Conservation (phyloP, 2,888 invertebrate genomes). For the Cosmopolites sordidus region DNA sequence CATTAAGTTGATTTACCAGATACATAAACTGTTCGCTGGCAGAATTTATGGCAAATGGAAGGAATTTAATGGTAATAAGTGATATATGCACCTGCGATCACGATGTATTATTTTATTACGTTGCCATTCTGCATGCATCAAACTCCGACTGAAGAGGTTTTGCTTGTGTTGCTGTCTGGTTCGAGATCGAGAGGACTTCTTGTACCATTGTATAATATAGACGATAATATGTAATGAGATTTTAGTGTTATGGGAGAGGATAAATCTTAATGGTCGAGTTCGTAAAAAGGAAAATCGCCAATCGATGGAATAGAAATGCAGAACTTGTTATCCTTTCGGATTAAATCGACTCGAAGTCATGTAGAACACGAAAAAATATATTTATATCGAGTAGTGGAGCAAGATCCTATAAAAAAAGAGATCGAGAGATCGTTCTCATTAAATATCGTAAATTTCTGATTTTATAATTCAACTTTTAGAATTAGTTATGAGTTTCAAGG, state of each 20-base stretch:
- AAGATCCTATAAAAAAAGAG: no score
- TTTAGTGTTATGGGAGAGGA: constrained; percentile 21
- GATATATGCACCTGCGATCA: constrained; percentile 39
- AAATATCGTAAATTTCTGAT: no score
- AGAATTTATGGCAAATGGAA: constrained; percentile 37
- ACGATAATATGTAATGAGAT: constrained; percentile 15
- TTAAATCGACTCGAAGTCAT: no score
- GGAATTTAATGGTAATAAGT: constrained; percentile 42
- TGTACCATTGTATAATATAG: constrained; percentile 18
- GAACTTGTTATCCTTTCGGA: no score
- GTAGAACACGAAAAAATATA: no score
- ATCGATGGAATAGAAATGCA: no score
- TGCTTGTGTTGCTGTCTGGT: constrained; percentile 10
- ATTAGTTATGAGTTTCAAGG: no score
- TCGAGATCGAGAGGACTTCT: constrained; percentile 17
- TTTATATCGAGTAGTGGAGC: no score
- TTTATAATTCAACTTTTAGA: no score
- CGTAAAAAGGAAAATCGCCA: neutral
- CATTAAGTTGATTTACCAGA: constrained; percentile 43
- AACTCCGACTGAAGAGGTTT: constrained; percentile 9
- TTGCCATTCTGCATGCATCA: constrained; percentile 25
- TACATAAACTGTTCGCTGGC: constrained; percentile 34
- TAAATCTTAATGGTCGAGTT: constrained; percentile 9
- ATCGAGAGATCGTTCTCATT: no score
- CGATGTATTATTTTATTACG: constrained; percentile 31